A percentile compares a stretch with the other conserved stretches of the same genome.
Evolutionary conservation across 2,888 invertebrate species (phyloP).

Genomic region (Sabatieria punctata): DNA sequence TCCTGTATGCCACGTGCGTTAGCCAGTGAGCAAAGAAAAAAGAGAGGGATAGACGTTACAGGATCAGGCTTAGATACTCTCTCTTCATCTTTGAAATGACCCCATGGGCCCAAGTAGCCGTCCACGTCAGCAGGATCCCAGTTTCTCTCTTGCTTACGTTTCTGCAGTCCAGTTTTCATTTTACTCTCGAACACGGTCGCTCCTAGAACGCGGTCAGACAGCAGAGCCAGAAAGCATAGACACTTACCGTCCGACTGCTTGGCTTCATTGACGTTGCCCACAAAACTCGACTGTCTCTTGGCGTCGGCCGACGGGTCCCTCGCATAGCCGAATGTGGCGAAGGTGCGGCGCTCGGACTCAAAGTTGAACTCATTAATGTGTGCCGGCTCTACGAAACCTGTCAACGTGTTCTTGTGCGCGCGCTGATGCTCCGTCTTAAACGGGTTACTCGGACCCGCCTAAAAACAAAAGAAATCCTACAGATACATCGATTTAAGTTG

Average conservation of each 20-base stretch:
- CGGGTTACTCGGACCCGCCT: slow-evolving; percentile 74
- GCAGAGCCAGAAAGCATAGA: not conserved
- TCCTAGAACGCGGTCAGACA: slow-evolving; percentile 1
- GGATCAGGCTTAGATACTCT: slow-evolving; percentile 73
- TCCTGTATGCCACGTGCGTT: slow-evolving; percentile 40
- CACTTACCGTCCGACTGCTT: slow-evolving; percentile 15
- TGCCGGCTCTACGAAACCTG: slow-evolving; percentile 84
- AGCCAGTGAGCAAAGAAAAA: not conserved
- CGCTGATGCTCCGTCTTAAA: slow-evolving; percentile 73
- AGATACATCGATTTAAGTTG: not conserved
- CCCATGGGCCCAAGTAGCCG: slow-evolving; percentile 96
- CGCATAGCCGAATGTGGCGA: slow-evolving; percentile 55
- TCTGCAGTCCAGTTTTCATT: slow-evolving; percentile 31
- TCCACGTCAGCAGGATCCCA: slow-evolving; percentile 74
- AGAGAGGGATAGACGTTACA: slow-evolving; percentile 23
- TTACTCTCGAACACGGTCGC: slow-evolving; percentile 61
- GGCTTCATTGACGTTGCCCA: slow-evolving; percentile 24
- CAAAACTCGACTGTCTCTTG: slow-evolving; percentile 30
- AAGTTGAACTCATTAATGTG: slow-evolving; percentile 92
- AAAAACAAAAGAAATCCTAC: not conserved
- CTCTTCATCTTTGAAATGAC: slow-evolving; percentile 72
- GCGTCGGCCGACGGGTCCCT: slow-evolving; percentile 69
- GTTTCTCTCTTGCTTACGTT: slow-evolving; percentile 61
- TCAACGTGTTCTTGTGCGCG: slow-evolving; percentile 69
- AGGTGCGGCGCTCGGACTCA: slow-evolving; percentile 84